A percentile compares a stretch with the other conserved stretches of the same genome.
phyloP scores from a whole-genome alignment of 2,888 invertebrate species.

The Drosophila quinaria region DNA sequence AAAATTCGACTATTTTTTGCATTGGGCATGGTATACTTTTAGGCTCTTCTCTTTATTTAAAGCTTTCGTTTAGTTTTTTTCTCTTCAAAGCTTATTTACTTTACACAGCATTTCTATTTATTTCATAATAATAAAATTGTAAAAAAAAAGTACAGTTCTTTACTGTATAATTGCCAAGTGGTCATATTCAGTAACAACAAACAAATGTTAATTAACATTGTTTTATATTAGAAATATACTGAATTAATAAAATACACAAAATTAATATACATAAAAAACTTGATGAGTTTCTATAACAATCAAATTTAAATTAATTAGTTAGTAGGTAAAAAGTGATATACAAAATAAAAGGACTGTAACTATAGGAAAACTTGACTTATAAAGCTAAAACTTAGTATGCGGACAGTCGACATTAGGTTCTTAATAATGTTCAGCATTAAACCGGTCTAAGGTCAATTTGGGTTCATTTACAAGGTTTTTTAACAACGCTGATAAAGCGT shows the following conservation, averaged over 20 bases:
- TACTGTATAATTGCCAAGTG: background rate
- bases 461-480: conserved; percentile 1
- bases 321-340: background rate
- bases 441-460: conserved; percentile 16
- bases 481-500: background rate
- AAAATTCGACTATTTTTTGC: too few species aligned
- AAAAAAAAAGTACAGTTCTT: too few species aligned
- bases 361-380: background rate
- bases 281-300: too few species aligned
- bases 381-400: background rate
- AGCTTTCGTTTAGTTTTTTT: background rate
- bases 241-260: too few species aligned
- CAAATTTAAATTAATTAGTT: too few species aligned
- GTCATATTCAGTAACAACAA: background rate
- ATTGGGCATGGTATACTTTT: conserved; percentile 23
- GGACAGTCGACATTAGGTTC: background rate
- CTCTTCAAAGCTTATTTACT: background rate
- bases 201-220: too few species aligned
- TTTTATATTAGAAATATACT: too few species aligned
- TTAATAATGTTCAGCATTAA: background rate
- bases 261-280: too few species aligned
- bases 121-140: background rate
- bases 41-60: conserved; percentile 14
- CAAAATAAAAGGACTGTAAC: background rate
- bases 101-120: background rate